phyloP scores from a whole-genome alignment of 2,113 vertebrate species.

The Callocephalon fimbriatum region DNA sequence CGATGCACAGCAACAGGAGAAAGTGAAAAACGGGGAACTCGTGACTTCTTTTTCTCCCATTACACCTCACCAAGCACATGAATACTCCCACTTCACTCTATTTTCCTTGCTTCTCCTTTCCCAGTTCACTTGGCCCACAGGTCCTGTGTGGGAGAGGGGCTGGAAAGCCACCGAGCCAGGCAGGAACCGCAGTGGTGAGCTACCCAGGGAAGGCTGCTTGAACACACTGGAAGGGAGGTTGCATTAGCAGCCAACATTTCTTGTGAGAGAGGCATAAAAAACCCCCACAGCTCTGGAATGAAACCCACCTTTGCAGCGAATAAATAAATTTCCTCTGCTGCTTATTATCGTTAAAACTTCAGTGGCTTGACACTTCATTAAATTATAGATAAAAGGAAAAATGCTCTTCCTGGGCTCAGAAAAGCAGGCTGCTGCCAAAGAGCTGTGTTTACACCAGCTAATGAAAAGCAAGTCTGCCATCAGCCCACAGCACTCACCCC shows the following conservation, averaged over 20 bases:
- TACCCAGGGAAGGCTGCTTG: not conserved
- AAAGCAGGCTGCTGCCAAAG: slow-evolving; percentile 25
- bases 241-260: not conserved
- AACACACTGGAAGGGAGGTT: not conserved
- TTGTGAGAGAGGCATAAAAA: not conserved
- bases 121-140: not conserved
- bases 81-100: not conserved
- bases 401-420: slow-evolving; percentile 28
- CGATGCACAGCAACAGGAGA: not conserved
- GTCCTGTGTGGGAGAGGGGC: not conserved
- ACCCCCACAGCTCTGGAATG: not conserved
- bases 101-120: not conserved
- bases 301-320: not conserved
- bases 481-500: not conserved
- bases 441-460: slow-evolving; percentile 34
- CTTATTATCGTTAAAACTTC: slow-evolving; percentile 53
- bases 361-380: slow-evolving; percentile 46
- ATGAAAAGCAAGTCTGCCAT: slow-evolving; percentile 21
- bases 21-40: not conserved
- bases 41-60: not conserved
- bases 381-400: slow-evolving; percentile 69
- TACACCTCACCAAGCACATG: not conserved
- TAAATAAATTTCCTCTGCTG: slow-evolving; percentile 26
- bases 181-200: not conserved
- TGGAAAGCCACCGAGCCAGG: not conserved